Conservation (phyloP, 2,113 vertebrate species). For the Abramis brama region DNA sequence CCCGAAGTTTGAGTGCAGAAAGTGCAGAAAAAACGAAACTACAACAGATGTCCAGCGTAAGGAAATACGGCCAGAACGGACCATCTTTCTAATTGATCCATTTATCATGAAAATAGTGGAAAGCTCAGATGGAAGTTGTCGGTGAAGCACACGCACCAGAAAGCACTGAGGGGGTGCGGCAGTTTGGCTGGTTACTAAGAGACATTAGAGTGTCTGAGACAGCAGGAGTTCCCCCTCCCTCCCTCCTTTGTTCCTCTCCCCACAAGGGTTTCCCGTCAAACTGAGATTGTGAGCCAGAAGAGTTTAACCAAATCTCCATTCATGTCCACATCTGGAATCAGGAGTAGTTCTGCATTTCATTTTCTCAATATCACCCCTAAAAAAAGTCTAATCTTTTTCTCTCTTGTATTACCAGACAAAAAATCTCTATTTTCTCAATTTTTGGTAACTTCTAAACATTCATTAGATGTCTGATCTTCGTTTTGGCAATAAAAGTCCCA, state of each 20-base stretch:
- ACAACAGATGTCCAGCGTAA: conserved; percentile 12
- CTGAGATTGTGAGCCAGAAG: not conserved
- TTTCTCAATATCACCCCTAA: not conserved
- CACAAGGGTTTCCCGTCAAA: not conserved
- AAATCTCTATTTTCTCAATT: not conserved
- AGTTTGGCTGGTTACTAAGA: conserved; percentile 9
- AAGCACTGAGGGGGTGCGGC: not conserved
- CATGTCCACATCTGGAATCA: conserved; percentile 1
- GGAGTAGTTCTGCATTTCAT: conserved; percentile 6
- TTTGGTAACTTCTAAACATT: not conserved
- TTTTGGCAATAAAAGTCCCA: not conserved
- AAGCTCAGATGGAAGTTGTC: conserved; percentile 11
- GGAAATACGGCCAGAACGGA: not conserved
- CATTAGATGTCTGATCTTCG: not conserved
- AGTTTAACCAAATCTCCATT: not conserved
- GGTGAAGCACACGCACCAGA: not conserved
- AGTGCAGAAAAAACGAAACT: conserved; percentile 26
- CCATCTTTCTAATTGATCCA: conserved; percentile 1
- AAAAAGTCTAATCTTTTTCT: not conserved
- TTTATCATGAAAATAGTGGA: conserved; percentile 33
- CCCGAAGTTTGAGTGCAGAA: not conserved
- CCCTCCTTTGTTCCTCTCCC: not conserved
- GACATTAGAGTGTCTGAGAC: conserved; percentile 26
- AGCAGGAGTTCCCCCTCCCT: not conserved
- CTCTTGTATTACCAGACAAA: not conserved